Conservation (phyloP, 2,888 invertebrate species). For the Ptychoptera albimana region DNA sequence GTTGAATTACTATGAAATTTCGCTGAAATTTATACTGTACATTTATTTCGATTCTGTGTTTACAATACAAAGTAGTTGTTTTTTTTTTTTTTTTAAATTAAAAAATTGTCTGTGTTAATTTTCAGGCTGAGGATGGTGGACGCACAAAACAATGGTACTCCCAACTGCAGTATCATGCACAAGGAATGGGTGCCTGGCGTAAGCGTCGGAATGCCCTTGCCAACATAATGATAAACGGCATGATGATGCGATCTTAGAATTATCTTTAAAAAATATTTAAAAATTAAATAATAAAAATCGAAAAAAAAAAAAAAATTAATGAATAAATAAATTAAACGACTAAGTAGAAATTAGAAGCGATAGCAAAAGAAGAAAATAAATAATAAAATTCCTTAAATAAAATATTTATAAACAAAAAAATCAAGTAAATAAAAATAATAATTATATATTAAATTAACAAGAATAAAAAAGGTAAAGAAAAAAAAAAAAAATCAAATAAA, state of each 20-base stretch:
- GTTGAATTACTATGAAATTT: too few relatives aligned
- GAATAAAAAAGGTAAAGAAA: too few relatives aligned
- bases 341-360: too few relatives aligned
- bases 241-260: conserved; percentile 33
- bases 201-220: conserved; percentile 82
- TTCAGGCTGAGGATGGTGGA: conserved; percentile 71
- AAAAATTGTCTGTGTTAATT: conserved; percentile 1
- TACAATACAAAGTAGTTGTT: not conserved
- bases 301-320: not conserved
- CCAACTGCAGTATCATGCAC: conserved; percentile 77
- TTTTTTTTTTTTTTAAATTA: not conserved
- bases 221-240: conserved; percentile 93
- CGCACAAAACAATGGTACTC: conserved; percentile 82
- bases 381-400: too few relatives aligned
- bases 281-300: not conserved
- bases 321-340: too few relatives aligned
- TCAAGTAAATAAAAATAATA: not conserved
- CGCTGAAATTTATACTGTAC: not conserved
- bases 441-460: not conserved
- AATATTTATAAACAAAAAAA: not conserved
- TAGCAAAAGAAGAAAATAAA: too few relatives aligned
- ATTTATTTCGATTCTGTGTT: not conserved
- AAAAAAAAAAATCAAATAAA: too few relatives aligned
- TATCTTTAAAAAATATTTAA: not conserved
- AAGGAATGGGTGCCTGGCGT: conserved; percentile 85